phyloP scores from a whole-genome alignment of 1,140 invertebrate species.

The Drosophila baimaii region DNA sequence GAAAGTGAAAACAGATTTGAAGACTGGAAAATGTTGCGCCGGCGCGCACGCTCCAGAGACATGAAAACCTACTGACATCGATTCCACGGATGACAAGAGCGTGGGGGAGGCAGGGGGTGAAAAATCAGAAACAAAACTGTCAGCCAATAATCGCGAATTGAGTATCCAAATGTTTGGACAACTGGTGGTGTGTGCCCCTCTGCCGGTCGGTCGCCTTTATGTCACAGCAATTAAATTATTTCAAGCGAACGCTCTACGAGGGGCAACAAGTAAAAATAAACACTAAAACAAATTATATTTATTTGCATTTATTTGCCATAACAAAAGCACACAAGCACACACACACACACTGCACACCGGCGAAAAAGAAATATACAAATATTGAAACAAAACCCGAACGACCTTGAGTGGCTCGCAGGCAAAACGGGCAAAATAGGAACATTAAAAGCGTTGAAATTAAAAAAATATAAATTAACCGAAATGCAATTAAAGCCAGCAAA shows the following conservation, averaged over 20 bases:
- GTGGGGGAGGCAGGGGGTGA: background rate
- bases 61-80: constrained; percentile 70
- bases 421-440: constrained; percentile 35
- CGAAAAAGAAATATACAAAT: constrained; percentile 11
- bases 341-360: constrained; percentile 1
- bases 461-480: constrained; percentile 42
- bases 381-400: constrained; percentile 50
- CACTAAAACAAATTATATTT: constrained; percentile 59
- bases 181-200: constrained; percentile 34
- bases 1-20: constrained; percentile 70
- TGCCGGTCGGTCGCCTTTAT: too few species aligned
- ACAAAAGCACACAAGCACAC: constrained; percentile 41
- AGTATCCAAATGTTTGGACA: constrained; percentile 43
- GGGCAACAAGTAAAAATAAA: constrained; percentile 43
- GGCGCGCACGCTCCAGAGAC: constrained; percentile 22
- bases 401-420: constrained; percentile 39
- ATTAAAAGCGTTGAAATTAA: constrained; percentile 36
- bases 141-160: constrained; percentile 26
- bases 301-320: constrained; percentile 65
- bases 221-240: constrained; percentile 67
- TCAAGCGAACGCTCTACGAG: constrained; percentile 9
- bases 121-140: constrained; percentile 44
- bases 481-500: constrained; percentile 43
- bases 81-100: constrained; percentile 32
- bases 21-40: constrained; percentile 58